These are phyloP conservation scores for Penaeus indicus DNA, from an alignment of 1,140 invertebrate genomes.

Conservation along the genomic window DNA sequence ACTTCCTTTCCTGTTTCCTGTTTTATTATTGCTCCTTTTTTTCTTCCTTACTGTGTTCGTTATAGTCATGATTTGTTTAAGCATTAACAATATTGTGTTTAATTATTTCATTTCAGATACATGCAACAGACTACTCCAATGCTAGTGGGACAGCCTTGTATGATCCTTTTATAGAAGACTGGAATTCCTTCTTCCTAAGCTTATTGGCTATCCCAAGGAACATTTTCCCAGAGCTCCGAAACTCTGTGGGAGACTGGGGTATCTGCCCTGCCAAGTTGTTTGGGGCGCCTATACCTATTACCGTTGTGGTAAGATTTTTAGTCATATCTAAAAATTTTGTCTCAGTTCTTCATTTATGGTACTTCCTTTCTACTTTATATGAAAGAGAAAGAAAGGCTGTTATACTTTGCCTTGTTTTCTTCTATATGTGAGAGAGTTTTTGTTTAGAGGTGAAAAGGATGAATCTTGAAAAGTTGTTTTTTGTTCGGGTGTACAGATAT, in stretches of 20 bases:
- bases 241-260: conserved; percentile 85
- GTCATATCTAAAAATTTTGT: conserved; percentile 15
- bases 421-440: too few species aligned
- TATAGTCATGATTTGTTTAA: conserved; percentile 25
- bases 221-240: conserved; percentile 86
- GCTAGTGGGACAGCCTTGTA: conserved; percentile 92
- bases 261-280: conserved; percentile 77
- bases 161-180: conserved; percentile 89
- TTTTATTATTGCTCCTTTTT: neutral
- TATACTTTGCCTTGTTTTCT: too few species aligned
- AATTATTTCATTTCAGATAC: conserved; percentile 72
- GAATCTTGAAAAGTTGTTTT: too few species aligned
- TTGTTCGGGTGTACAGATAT: too few species aligned
- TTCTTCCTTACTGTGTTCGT: neutral
- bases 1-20: too few species aligned
- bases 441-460: too few species aligned
- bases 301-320: conserved; percentile 76
- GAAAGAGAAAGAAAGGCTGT: too few species aligned
- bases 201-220: conserved; percentile 79
- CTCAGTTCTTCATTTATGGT: neutral
- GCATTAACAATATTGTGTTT: conserved; percentile 70
- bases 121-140: conserved; percentile 89
- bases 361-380: neutral
- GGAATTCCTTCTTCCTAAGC: conserved; percentile 80
- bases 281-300: conserved; percentile 83